phyloP scores from a whole-genome alignment of 2,113 vertebrate genomes.

The Prinia subflava region DNA sequence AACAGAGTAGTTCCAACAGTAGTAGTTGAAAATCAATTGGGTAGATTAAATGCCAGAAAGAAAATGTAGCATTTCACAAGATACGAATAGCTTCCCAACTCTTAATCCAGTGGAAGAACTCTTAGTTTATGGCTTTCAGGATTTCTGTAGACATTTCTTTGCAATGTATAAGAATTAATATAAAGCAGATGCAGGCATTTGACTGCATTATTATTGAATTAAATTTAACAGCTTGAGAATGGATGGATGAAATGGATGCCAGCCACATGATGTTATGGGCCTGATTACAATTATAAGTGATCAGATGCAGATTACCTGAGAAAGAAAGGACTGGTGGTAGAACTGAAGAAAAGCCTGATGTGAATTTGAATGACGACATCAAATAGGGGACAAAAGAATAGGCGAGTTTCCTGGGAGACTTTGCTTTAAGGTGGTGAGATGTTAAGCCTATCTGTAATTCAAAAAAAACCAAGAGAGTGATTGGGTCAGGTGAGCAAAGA shows the following conservation, averaged over 20 bases:
- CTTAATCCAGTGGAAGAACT: not conserved
- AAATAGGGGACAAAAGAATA: not conserved
- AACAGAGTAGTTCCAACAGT: not conserved
- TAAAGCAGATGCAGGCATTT: not conserved
- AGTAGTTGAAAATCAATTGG: not conserved
- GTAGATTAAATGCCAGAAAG: not conserved
- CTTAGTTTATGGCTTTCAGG: not conserved
- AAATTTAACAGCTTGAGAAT: not conserved
- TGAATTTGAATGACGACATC: not conserved
- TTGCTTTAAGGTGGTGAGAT: not conserved
- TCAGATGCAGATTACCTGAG: not conserved
- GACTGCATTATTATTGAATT: not conserved
- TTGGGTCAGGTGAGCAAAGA: not conserved
- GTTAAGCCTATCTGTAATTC: not conserved
- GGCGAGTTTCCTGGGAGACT: not conserved
- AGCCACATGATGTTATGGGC: not conserved
- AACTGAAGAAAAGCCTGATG: not conserved
- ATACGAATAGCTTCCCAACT: not conserved
- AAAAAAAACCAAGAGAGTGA: not conserved
- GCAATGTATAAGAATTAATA: not conserved
- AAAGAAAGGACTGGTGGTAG: not conserved
- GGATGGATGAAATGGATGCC: not conserved
- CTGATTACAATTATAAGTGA: not conserved
- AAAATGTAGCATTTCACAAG: not conserved
- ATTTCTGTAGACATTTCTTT: not conserved